phyloP scores from a whole-genome alignment of 2,113 vertebrate species.

The Bubo blakistoni region DNA sequence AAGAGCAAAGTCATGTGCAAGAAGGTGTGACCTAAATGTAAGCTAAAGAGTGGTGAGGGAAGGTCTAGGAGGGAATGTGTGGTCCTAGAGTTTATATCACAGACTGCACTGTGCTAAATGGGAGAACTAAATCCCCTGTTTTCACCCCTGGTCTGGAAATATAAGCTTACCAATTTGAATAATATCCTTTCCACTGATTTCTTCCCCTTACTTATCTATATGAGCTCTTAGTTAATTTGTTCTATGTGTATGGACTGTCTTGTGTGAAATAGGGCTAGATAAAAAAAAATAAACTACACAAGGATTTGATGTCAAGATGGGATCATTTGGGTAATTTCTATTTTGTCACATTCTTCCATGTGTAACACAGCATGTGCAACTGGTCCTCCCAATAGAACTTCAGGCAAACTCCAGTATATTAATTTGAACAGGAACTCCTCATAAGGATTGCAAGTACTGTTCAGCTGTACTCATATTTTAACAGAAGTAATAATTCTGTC shows the following conservation, averaged over 20 bases:
- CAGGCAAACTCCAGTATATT: background rate
- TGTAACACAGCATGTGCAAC: slow-evolving; percentile 50
- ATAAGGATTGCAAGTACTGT: background rate
- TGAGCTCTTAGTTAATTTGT: background rate
- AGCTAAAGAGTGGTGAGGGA: background rate
- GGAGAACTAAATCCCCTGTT: background rate
- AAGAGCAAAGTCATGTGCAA: background rate
- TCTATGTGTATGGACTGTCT: background rate
- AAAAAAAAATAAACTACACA: slow-evolving; percentile 24
- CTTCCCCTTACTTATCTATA: background rate
- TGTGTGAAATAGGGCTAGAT: background rate
- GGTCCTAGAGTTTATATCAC: background rate
- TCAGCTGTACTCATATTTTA: background rate
- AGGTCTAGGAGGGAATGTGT: background rate
- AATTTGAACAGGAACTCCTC: slow-evolving; percentile 1
- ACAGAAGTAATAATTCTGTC: background rate
- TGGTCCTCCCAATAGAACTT: background rate
- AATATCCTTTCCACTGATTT: background rate
- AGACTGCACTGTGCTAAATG: background rate
- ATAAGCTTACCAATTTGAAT: background rate
- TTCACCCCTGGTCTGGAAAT: background rate
- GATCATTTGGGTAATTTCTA: slow-evolving; percentile 27
- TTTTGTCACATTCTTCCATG: slow-evolving; percentile 47
- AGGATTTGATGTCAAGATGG: background rate
- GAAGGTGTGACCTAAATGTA: background rate